Evolutionary conservation across 1,140 invertebrate genomes (phyloP).

Genomic region (Brachionus koreanus): DNA sequence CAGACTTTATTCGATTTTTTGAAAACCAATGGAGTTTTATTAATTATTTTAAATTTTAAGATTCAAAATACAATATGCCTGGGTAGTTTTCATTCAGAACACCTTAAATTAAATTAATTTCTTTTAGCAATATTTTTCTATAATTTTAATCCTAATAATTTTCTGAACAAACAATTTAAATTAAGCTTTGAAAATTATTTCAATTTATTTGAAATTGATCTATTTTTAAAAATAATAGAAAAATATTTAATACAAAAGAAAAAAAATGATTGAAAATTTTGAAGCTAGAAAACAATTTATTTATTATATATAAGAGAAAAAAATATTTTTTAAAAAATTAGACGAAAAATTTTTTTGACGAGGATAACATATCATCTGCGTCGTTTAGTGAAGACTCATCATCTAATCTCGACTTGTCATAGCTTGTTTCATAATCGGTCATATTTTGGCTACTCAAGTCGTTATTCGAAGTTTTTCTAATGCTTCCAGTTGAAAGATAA

Average conservation of each 20-base stretch:
- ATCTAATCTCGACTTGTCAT: slow-evolving; percentile 4
- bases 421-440: background rate
- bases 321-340: background rate
- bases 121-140: too few relatives aligned
- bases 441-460: slow-evolving; percentile 32
- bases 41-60: too few relatives aligned
- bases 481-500: background rate
- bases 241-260: background rate
- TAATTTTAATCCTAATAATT: too few relatives aligned
- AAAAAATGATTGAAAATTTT: background rate
- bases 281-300: background rate
- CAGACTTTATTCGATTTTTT: too few relatives aligned
- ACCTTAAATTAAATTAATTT: too few relatives aligned
- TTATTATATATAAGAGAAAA: background rate
- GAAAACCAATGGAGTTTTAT: too few relatives aligned
- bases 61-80: too few relatives aligned
- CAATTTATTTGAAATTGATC: background rate
- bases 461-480: slow-evolving; percentile 24
- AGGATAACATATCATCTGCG: slow-evolving; percentile 19
- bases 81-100: too few relatives aligned
- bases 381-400: slow-evolving; percentile 32
- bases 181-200: too few relatives aligned
- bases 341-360: slow-evolving; percentile 32
- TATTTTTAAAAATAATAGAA: background rate
- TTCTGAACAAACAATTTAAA: too few relatives aligned